These are phyloP conservation scores for Caenorhabditis sinica DNA, from an alignment of 2,888 invertebrate species.

Conservation along the genomic window DNA sequence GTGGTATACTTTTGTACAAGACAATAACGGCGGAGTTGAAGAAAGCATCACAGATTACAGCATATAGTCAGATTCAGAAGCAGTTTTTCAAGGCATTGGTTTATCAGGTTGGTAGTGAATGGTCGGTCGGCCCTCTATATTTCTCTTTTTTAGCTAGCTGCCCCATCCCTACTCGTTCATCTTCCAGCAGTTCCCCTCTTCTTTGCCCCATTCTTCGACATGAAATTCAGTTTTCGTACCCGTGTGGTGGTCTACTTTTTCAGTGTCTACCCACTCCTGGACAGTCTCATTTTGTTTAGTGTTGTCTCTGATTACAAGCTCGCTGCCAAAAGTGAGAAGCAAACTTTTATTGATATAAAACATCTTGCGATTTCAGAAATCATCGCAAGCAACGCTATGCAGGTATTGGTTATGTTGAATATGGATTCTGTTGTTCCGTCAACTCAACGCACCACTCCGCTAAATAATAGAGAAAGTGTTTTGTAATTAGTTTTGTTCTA, in stretches of 20 bases:
- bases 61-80: constrained; percentile 26
- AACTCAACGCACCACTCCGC: background rate
- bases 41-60: background rate
- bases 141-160: constrained; percentile 10
- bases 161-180: constrained; percentile 39
- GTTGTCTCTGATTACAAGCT: constrained; percentile 18
- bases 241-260: constrained; percentile 35
- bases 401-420: background rate
- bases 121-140: background rate
- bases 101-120: constrained; percentile 2
- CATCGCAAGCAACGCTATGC: background rate
- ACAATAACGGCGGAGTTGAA: constrained; percentile 3
- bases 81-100: constrained; percentile 42
- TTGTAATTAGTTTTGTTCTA: background rate
- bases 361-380: constrained; percentile 7
- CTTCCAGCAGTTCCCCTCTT: constrained; percentile 43
- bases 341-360: too few species aligned
- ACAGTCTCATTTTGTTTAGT: constrained; percentile 24
- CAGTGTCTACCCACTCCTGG: constrained; percentile 40
- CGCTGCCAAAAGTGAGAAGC: background rate
- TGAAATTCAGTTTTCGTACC: constrained; percentile 46
- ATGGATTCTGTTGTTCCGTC: background rate
- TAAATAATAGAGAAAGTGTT: constrained; percentile 16
- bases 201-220: constrained; percentile 43
- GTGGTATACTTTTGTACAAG: constrained; percentile 28